Evolutionary conservation across 2,797 vertebrate genomes (phyloP).

Genomic region (Enteromius paludinosus): DNA sequence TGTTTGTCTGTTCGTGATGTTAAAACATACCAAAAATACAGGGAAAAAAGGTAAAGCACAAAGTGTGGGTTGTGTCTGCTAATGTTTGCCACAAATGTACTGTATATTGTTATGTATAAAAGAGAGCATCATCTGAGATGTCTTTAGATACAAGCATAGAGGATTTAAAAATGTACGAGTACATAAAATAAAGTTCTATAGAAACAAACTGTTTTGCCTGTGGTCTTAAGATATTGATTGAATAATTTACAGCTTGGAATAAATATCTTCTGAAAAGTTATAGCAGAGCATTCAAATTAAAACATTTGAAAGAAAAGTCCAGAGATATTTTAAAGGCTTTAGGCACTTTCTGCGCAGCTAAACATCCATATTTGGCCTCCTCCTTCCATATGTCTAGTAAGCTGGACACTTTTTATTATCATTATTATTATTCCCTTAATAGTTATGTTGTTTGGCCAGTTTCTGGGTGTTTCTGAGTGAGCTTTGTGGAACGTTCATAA

Average conservation of each 20-base stretch:
- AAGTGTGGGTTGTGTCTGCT: slow-evolving; percentile 78
- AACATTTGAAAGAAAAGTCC: background rate
- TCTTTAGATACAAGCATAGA: slow-evolving; percentile 77
- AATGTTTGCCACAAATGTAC: slow-evolving; percentile 76
- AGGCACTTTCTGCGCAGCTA: background rate
- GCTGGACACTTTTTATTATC: background rate
- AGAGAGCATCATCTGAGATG: slow-evolving; percentile 68
- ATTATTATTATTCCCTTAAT: background rate
- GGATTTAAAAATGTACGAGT: slow-evolving; percentile 76
- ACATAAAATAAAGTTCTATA: slow-evolving; percentile 75
- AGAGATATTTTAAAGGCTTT: background rate
- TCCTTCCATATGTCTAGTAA: background rate
- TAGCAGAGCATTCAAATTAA: background rate
- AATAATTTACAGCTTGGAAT: background rate
- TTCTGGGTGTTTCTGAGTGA: background rate
- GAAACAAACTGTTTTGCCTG: slow-evolving; percentile 67
- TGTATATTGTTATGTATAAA: slow-evolving; percentile 69
- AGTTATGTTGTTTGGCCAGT: background rate
- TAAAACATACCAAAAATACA: slow-evolving; percentile 61
- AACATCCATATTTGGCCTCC: background rate
- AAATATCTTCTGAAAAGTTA: background rate
- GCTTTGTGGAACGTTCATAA: background rate
- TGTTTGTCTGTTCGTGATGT: slow-evolving; percentile 76
- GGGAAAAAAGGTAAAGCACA: slow-evolving; percentile 77
- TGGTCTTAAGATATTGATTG: slow-evolving; percentile 1